Conservation (phyloP, 2,888 invertebrate genomes). For the Lepidocyrtoides sp. region DNA sequence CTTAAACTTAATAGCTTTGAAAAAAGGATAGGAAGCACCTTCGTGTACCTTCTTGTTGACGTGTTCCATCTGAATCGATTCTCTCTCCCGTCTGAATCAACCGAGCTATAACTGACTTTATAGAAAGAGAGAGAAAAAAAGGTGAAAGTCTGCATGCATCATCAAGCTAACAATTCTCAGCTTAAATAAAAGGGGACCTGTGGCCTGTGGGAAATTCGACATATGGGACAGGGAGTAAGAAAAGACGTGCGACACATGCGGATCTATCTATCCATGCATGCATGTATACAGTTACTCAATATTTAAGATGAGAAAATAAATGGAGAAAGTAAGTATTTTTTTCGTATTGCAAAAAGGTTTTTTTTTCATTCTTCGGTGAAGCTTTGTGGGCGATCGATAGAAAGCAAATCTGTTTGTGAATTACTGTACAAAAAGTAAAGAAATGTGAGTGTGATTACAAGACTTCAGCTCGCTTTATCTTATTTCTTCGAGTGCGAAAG, state of each 20-base stretch:
- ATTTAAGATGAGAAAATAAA: constrained; percentile 7
- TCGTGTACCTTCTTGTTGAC: constrained; percentile 8
- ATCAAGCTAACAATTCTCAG: constrained; percentile 60
- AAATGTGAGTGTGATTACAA: constrained; percentile 75
- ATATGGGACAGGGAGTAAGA: constrained; percentile 69
- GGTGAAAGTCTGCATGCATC: constrained; percentile 58
- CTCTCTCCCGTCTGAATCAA: neutral
- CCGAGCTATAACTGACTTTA: constrained; percentile 18
- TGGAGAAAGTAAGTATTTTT: constrained; percentile 50
- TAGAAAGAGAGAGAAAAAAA: neutral
- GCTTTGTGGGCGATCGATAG: constrained; percentile 68
- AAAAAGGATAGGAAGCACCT: constrained; percentile 31
- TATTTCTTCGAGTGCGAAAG: neutral
- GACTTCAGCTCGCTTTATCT: constrained; percentile 33
- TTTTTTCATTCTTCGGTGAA: constrained; percentile 13
- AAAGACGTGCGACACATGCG: constrained; percentile 75
- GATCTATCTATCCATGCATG: constrained; percentile 3
- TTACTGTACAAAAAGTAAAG: constrained; percentile 57
- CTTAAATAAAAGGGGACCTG: constrained; percentile 74
- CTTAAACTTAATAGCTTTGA: constrained; percentile 37
- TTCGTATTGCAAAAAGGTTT: constrained; percentile 52
- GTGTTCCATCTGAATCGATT: constrained; percentile 50
- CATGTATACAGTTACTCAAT: neutral
- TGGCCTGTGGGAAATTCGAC: constrained; percentile 81
- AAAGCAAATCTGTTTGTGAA: constrained; percentile 77